Conservation (phyloP, 2,797 vertebrate species). For the Anabas testudineus region DNA sequence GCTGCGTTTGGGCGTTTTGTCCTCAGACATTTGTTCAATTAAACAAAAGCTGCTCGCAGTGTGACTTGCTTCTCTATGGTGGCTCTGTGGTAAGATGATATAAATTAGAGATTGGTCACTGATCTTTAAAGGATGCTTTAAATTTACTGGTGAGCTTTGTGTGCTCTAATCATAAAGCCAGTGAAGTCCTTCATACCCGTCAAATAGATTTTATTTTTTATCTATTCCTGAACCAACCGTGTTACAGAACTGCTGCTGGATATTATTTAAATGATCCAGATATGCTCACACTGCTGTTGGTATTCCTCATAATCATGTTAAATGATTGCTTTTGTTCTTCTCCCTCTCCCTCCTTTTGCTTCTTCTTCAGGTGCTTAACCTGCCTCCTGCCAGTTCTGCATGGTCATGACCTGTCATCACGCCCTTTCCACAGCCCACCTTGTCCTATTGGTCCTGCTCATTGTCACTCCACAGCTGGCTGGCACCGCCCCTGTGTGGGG, state of each 20-base stretch:
- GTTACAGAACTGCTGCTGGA: constrained; percentile 6
- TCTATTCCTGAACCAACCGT: constrained; percentile 1
- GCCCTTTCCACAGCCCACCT: constrained; percentile 82
- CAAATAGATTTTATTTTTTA: not conserved
- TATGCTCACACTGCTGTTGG: not conserved
- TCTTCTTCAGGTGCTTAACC: constrained; percentile 83
- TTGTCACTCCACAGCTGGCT: constrained; percentile 82
- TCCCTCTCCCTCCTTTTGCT: constrained; percentile 41
- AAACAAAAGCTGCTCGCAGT: constrained; percentile 14
- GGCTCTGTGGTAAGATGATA: constrained; percentile 8
- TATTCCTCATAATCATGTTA: not conserved
- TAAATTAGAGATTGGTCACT: not conserved
- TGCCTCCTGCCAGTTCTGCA: constrained; percentile 85
- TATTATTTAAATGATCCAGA: constrained; percentile 6
- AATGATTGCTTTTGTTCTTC: constrained; percentile 34
- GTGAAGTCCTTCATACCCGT: not conserved
- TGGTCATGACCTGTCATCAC: constrained; percentile 89
- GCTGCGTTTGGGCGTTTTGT: constrained; percentile 40
- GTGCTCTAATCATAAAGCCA: not conserved
- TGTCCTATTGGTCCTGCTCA: constrained; percentile 86
- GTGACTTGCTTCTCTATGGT: constrained; percentile 14
- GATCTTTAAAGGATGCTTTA: not conserved
- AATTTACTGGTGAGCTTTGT: not conserved
- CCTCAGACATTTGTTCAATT: constrained; percentile 22
- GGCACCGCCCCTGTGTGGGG: constrained; percentile 79